Evolutionary conservation across 2,113 vertebrate genomes (phyloP), one percentile per base, ranked within the genome.

Genomic region (Zeus faber): DNA sequence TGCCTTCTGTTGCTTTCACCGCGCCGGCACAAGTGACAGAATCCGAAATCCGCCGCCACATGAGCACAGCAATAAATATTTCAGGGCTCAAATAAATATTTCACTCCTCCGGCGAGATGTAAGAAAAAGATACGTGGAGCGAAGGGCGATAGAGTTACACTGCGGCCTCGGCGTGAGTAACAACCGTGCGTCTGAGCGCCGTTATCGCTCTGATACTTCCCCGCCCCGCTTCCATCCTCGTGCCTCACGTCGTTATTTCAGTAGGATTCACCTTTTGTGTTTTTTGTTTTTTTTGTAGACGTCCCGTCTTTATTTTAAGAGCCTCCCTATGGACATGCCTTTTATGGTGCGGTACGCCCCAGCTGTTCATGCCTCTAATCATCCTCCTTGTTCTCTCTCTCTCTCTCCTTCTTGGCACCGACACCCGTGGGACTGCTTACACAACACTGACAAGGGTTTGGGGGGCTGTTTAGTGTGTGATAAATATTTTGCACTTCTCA

Each of bases 331-430:
- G 39, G 55, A 71, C 68, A 65, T 63, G 52, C 89, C 87, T 85
- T 91, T 85, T 90, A 88, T 85, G 89, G 89, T 76, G 73, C 75
- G 62, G 59, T 54, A 69, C n/a, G n/a, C 61, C 72, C 56, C 72
- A 56, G 67, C 77, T 78, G 62, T 78, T 79, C 70, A 58, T 41
- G 45, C 49, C 68, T 70, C 29, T 45, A 54, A 72, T 58, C 54
- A 66, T 71, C 45, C 41, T 35, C 64, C 64, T 73, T 10, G 45
- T n/a, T 37, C 33, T 35, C 33, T 35, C 33, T 37, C 5, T 37
- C 33, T 37, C 33, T 60, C 71, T 76, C 43, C 48, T 29, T 71
- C 60, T 69, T 75, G 76, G 70, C 67, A 57, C 62, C 50, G 70
- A 43, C 63, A 43, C 39, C 39, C 55, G 20, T 48, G 49, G 27